Percentiles rank a stretch among this genome's conserved stretches.
phyloP scores from a whole-genome alignment of 2,797 vertebrate genomes.

The Crocodylus rhombifer region DNA sequence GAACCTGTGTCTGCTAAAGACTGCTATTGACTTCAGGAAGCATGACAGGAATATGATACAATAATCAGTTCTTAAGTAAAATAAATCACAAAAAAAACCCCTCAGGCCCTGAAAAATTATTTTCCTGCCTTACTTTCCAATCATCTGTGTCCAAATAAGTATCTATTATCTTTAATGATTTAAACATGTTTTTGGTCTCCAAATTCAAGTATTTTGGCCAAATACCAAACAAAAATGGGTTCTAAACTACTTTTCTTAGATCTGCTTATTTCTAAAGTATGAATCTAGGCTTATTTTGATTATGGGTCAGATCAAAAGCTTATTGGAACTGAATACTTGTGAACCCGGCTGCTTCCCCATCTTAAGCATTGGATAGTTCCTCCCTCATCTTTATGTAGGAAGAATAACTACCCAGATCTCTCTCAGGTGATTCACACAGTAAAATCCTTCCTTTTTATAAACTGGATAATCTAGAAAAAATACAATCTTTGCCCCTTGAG shows the following conservation, averaged over 20 bases:
- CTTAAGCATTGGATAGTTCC: too few relatives aligned
- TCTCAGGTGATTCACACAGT: neutral
- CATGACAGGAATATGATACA: neutral
- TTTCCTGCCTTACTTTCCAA: constrained; percentile 17
- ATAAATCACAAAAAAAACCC: neutral
- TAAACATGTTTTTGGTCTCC: neutral
- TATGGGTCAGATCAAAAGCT: neutral
- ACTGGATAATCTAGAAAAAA: neutral
- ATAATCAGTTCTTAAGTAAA: neutral
- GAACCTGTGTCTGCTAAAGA: neutral
- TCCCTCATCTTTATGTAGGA: too few relatives aligned
- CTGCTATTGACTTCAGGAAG: neutral
- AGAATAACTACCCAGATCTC: neutral
- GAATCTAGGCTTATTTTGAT: neutral
- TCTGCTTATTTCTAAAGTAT: neutral
- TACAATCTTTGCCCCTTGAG: neutral
- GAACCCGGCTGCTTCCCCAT: accelerated
- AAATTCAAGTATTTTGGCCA: neutral
- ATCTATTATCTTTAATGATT: neutral
- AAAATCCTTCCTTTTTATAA: neutral
- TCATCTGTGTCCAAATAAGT: neutral
- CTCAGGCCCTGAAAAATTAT: neutral
- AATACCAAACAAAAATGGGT: neutral
- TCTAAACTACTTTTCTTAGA: neutral
- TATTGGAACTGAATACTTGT: neutral